These are phyloP conservation scores for Macaca nemestrina DNA, from an alignment of 2,113 vertebrate genomes.

Conservation along the genomic window DNA sequence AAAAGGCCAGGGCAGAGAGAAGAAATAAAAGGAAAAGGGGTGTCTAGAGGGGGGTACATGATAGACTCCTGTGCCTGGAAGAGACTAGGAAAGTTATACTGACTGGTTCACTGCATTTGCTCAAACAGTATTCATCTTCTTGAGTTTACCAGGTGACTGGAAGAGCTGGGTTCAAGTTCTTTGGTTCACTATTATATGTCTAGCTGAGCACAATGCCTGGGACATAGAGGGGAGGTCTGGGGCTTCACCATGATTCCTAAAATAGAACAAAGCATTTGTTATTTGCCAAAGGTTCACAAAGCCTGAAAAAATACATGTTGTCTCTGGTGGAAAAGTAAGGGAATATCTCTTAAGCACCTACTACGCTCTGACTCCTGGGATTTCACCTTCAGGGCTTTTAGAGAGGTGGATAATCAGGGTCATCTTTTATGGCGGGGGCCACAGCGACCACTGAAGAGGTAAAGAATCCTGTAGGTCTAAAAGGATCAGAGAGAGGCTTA, in stretches of 20 bases:
- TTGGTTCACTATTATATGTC: not conserved
- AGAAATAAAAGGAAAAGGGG: not conserved
- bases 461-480: not conserved
- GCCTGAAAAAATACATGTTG: not conserved
- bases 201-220: not conserved
- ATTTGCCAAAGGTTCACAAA: not conserved
- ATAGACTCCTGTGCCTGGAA: not conserved
- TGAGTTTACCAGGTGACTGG: conserved; percentile 58
- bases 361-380: not conserved
- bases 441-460: not conserved
- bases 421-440: not conserved
- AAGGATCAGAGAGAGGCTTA: not conserved
- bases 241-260: not conserved
- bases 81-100: not conserved
- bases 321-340: not conserved
- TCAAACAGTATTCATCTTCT: conserved; percentile 53
- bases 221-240: not conserved
- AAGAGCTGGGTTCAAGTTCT: not conserved
- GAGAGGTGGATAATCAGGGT: not conserved
- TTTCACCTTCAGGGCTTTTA: not conserved
- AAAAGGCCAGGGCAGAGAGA: not conserved
- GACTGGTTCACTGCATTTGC: not conserved
- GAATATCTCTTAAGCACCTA: not conserved
- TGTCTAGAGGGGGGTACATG: not conserved
- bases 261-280: not conserved